Base-by-base conservation (phyloP, 2,888 invertebrate species). In the Macropis europaea region DNA sequence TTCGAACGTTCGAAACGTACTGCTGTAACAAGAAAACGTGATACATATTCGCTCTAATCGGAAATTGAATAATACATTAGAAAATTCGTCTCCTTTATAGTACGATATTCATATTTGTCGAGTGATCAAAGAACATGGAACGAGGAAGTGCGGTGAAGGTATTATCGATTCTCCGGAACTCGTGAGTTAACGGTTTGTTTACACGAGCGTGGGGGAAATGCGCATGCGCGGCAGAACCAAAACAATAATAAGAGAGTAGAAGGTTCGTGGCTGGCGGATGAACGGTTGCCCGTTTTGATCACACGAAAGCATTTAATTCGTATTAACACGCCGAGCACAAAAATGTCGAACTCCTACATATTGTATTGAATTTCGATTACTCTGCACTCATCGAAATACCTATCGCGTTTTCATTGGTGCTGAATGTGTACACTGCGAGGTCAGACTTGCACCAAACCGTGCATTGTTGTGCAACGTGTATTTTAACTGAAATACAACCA, bases 181-280 rank as follows among this genome's bases (percentile, higher is more conserved):
- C 73, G 64, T 80, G 84, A 88, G 88, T 88, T 88, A 89, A 88
- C 88, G 89, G 89, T 88, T 89, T 89, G 88, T 89, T 89, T 89
- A 89, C 88, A 88, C 84, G 85, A 84, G 81, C 73, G 74, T 74
- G 73, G 79, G 77, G 72, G 74, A 67, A 77, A 62, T 72, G 87
- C 90, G 89, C 90, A 88, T 89, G 90, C 89, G 89, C 83, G 43
- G 57, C 75, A 50, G 72, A 73, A 82, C 86, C 88, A 89, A 90
- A 90, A 90, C 88, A 90, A 89, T 89, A 89, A 89, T 88, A 89
- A 87, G 83, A 87, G 85, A 86, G 84, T 78, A 80, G 77, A 85
- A 82, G 83, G 85, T 85, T 86, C 83, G 84, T 83, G 81, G 84
- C 81, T 85, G 75, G 68, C 73, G 70, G 72, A 77, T 57, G 75